Conservation (phyloP, 2,888 invertebrate genomes). For the Drosophila limbata region DNA sequence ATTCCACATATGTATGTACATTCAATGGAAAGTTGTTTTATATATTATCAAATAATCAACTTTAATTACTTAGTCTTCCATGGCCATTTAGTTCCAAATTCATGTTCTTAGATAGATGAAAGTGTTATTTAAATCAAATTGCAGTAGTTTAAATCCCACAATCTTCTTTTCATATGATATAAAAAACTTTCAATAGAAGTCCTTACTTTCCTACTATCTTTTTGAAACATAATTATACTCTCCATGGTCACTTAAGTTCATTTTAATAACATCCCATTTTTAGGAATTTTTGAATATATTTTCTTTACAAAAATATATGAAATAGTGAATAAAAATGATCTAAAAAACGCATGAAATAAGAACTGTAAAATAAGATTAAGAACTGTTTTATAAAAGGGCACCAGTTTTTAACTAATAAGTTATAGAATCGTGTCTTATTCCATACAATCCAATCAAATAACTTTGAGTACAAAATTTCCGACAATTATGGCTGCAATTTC, state of each 20-base stretch:
- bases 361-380: not conserved
- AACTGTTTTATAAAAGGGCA: not conserved
- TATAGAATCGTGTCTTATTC: not conserved
- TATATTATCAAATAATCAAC: constrained; percentile 27
- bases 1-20: not conserved
- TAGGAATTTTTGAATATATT: too few species aligned
- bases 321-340: not conserved
- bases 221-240: too few species aligned
- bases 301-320: not conserved
- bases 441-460: constrained; percentile 37
- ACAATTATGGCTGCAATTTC: constrained; percentile 66
- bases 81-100: constrained; percentile 26
- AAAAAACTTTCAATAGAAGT: too few species aligned
- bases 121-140: too few species aligned
- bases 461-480: constrained; percentile 47
- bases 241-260: not conserved
- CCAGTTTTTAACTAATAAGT: not conserved
- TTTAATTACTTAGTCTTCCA: constrained; percentile 39
- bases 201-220: too few species aligned
- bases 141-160: too few species aligned
- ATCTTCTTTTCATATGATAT: too few species aligned
- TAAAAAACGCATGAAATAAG: not conserved
- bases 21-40: constrained; percentile 9
- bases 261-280: too few species aligned
- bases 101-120: not conserved